Percentiles rank a stretch among this genome's conserved stretches.
phyloP scores from a whole-genome alignment of 2,888 invertebrate species.

The Rosalia funebris region DNA sequence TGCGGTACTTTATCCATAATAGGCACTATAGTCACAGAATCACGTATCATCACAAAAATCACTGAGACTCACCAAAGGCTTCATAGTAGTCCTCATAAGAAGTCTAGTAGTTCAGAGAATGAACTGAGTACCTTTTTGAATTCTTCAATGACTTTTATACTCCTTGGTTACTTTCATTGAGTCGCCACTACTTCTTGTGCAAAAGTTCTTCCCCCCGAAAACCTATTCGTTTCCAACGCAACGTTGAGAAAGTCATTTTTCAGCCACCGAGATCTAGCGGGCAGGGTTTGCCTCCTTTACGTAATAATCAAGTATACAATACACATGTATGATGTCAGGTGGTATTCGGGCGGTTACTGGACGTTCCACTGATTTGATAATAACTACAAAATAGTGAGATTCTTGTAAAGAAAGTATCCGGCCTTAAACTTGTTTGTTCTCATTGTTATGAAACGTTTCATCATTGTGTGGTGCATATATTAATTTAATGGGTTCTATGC shows the following conservation, averaged over 20 bases:
- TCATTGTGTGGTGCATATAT: constrained; percentile 23
- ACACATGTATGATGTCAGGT: constrained; percentile 47
- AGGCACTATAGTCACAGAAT: constrained; percentile 21
- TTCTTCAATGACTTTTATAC: constrained; percentile 69
- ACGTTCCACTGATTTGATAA: constrained; percentile 32
- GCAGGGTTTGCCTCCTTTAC: constrained; percentile 57
- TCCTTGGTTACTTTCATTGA: constrained; percentile 68
- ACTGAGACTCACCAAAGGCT: constrained; percentile 66
- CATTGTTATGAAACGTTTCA: constrained; percentile 30
- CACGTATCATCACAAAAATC: constrained; percentile 18
- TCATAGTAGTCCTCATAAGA: constrained; percentile 62
- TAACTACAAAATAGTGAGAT: constrained; percentile 33
- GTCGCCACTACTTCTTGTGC: constrained; percentile 58
- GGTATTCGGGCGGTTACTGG: constrained; percentile 37
- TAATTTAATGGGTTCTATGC: neutral
- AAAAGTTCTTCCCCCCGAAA: constrained; percentile 57
- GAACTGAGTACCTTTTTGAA: constrained; percentile 69
- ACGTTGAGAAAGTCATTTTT: constrained; percentile 59
- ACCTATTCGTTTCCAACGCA: constrained; percentile 49
- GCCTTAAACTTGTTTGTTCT: constrained; percentile 50
- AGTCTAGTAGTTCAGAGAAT: constrained; percentile 54
- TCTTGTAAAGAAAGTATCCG: constrained; percentile 43
- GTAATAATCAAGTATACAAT: constrained; percentile 54
- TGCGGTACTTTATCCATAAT: constrained; percentile 9
- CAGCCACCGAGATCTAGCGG: constrained; percentile 31